Conservation (phyloP, 2,113 vertebrate species). For the Pantherophis guttatus region DNA sequence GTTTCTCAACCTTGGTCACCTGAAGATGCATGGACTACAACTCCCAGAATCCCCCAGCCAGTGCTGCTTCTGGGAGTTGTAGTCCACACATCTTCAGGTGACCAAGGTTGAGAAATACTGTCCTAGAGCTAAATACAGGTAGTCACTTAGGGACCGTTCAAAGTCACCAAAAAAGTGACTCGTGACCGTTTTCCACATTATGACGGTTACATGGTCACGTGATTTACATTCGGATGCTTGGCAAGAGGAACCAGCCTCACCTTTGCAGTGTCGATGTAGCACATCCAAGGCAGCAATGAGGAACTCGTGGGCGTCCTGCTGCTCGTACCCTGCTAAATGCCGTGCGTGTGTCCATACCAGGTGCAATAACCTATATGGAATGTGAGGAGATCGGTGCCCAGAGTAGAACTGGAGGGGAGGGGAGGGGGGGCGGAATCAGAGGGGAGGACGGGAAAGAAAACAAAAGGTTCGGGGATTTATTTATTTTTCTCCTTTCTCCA, state of each 20-base stretch:
- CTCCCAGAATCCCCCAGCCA: no score
- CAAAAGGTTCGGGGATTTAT: neutral
- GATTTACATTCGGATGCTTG: no score
- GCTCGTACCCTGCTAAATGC: conserved; percentile 98
- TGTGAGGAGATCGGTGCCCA: conserved; percentile 97
- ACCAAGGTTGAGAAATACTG: no score
- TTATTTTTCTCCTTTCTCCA: neutral
- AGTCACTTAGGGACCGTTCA: no score
- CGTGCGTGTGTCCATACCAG: conserved; percentile 98
- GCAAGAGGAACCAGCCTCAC: conserved; percentile 62
- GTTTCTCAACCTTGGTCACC: no score
- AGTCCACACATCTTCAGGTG: no score
- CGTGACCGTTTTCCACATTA: no score
- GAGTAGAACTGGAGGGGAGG: conserved; percentile 89
- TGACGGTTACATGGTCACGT: no score
- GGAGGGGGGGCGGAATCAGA: conserved; percentile 1
- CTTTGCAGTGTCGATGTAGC: conserved; percentile 98
- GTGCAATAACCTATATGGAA: conserved; percentile 98
- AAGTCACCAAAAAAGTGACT: no score
- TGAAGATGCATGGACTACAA: no score
- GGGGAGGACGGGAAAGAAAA: conserved; percentile 1
- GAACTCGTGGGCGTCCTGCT: conserved; percentile 98
- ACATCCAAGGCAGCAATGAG: conserved; percentile 98
- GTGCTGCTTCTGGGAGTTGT: no score
- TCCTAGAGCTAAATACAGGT: neutral